Evolutionary conservation across 2,888 invertebrate genomes (phyloP), one percentile per base, ranked within the genome.

Genomic region (Macrosiphum euphorbiae): DNA sequence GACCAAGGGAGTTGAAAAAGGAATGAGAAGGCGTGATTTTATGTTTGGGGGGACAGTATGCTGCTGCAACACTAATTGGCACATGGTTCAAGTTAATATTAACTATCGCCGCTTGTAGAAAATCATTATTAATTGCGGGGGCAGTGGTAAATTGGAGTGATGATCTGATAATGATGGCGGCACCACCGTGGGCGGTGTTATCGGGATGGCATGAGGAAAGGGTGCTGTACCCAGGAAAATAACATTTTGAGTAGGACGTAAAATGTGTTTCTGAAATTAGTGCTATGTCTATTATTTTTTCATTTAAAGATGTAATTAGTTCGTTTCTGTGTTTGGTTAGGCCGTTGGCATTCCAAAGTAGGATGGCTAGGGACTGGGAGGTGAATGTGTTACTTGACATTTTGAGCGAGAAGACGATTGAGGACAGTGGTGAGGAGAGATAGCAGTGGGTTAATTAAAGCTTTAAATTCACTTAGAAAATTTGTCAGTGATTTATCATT

Each of bases 271-370:
- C 90, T 1, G 90, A 67, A 0, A 67, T 67, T 13, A 67, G 5
- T n/a, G 67, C 67, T 67, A 67, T 67, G 11, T 61, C 61, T 35
- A 90, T 93, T 44, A 44, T 1, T 55, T 90, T 89, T 85, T 78
- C 44, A 2, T 67, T 88, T 41, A 93, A 11, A 8, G 13, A n/a
- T 26, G 16, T 52, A 13, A 84, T 50, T 35, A 92, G 88, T n/a
- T 87, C 92, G n/a, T 52, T 58, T 47, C 2, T 58, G 5, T 87
- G 88, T 4, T 85, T 61, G n/a, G 58, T 0, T 10, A 92, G 24
- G 11, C 88, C 88, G 3, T 88, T 92, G 87, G 88, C 92, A 52
- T 92, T 92, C 92, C 47, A 92, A 41, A 87, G 84, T 35, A 92
- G 88, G 41, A 92, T 92, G 50, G 67, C 47, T 47, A 90, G 47